phyloP scores from a whole-genome alignment of 2,113 vertebrate genomes.

The Misgurnus mizolepis region DNA sequence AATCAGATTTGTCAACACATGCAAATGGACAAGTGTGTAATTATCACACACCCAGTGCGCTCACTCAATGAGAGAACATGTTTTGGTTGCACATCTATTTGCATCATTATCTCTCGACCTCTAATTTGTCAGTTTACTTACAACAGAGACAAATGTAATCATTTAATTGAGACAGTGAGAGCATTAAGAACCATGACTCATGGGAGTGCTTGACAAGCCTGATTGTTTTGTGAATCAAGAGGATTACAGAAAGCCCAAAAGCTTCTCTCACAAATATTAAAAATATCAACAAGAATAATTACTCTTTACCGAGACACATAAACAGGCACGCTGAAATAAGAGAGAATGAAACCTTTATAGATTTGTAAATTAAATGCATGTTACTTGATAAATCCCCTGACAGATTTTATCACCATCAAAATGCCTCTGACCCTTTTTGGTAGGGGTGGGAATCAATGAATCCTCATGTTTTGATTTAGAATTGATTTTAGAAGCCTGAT shows the following conservation, averaged over 20 bases:
- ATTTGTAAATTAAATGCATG: background rate
- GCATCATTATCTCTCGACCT: conserved; percentile 36
- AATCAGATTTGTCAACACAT: conserved; percentile 4
- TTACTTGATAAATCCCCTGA: background rate
- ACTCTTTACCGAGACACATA: background rate
- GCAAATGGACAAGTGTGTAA: conserved; percentile 40
- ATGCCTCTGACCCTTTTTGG: conserved; percentile 2
- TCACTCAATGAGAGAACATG: conserved; percentile 26
- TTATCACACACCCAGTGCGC: conserved; percentile 5
- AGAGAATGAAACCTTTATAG: background rate
- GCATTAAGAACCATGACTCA: conserved; percentile 29
- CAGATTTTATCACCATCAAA: background rate
- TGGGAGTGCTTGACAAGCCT: background rate
- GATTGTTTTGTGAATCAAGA: conserved; percentile 32
- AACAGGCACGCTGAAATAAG: conserved; percentile 1
- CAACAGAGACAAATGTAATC: conserved; percentile 14
- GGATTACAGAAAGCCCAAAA: conserved; percentile 24
- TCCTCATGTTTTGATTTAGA: no score
- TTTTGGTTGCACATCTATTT: conserved; percentile 30
- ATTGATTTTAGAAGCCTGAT: no score
- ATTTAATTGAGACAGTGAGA: conserved; percentile 39
- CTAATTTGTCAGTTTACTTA: conserved; percentile 44
- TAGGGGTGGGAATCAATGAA: no score
- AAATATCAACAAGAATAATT: conserved; percentile 37
- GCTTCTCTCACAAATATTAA: background rate